Conservation (phyloP, 1,140 invertebrate species). For the Drosophila cardini region DNA sequence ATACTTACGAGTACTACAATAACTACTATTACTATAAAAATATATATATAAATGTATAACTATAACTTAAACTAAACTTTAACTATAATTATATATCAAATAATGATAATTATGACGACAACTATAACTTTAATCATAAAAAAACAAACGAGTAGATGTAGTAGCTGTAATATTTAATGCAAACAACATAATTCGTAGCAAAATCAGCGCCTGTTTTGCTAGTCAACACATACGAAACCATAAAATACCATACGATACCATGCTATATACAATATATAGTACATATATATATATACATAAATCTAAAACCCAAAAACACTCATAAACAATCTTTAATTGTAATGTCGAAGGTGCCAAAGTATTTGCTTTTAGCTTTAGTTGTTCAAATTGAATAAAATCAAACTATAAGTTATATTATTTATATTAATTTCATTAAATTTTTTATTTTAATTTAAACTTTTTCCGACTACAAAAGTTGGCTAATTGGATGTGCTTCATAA, state of each 20-base stretch:
- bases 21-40: slow-evolving; percentile 58
- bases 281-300: background rate
- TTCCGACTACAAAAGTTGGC: slow-evolving; percentile 10
- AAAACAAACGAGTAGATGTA: slow-evolving; percentile 54
- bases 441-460: slow-evolving; percentile 12
- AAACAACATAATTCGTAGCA: slow-evolving; percentile 56
- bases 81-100: slow-evolving; percentile 20
- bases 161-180: slow-evolving; percentile 63
- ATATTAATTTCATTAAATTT: slow-evolving; percentile 35
- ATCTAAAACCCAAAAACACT: slow-evolving; percentile 30
- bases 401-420: slow-evolving; percentile 54
- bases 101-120: slow-evolving; percentile 35
- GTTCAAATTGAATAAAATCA: slow-evolving; percentile 66
- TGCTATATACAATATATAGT: background rate
- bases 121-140: slow-evolving; percentile 43
- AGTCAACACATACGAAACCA: slow-evolving; percentile 46
- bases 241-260: slow-evolving; percentile 13
- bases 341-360: slow-evolving; percentile 77
- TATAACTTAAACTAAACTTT: background rate
- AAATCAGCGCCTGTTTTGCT: slow-evolving; percentile 72
- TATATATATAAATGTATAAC: slow-evolving; percentile 36
- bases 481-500: slow-evolving; percentile 21
- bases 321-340: slow-evolving; percentile 43
- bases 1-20: slow-evolving; percentile 69
- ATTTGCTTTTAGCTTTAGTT: slow-evolving; percentile 77